phyloP scores from a whole-genome alignment of 2,113 vertebrate genomes.

The Dicentrarchus labrax region DNA sequence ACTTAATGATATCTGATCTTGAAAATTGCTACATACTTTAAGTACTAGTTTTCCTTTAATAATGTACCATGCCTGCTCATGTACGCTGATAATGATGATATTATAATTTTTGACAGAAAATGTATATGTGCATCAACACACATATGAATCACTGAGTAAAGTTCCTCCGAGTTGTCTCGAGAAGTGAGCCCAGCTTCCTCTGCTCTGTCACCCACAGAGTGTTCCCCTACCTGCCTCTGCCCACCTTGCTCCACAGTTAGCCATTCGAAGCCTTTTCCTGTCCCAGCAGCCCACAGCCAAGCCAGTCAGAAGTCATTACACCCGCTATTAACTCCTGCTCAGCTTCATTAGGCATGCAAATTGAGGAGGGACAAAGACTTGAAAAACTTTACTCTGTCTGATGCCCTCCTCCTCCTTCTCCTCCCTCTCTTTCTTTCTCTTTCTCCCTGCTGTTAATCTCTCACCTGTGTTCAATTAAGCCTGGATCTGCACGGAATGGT shows the following conservation, averaged over 20 bases:
- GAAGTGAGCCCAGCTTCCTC: slow-evolving; percentile 14
- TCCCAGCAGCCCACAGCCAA: slow-evolving; percentile 76
- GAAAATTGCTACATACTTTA: not conserved
- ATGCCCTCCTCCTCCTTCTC: slow-evolving; percentile 43
- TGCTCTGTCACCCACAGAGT: slow-evolving; percentile 40
- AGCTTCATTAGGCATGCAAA: slow-evolving; percentile 89
- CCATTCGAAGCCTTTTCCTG: slow-evolving; percentile 63
- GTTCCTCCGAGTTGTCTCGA: slow-evolving; percentile 15
- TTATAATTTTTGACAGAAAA: not conserved
- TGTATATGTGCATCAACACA: not conserved
- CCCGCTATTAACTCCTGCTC: slow-evolving; percentile 87
- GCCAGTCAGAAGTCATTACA: slow-evolving; percentile 90
- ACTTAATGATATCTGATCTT: not conserved
- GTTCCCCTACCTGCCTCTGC: slow-evolving; percentile 49
- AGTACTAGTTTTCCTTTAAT: not conserved
- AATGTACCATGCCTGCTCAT: not conserved
- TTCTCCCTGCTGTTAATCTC: slow-evolving; percentile 62
- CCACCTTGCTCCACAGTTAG: slow-evolving; percentile 69
- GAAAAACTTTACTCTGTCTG: slow-evolving; percentile 83
- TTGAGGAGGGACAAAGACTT: slow-evolving; percentile 86
- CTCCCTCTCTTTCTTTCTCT: slow-evolving; percentile 31
- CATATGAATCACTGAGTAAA: slow-evolving; percentile 9
- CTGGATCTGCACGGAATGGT: slow-evolving; percentile 54
- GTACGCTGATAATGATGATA: not conserved
- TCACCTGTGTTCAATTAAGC: slow-evolving; percentile 73